Conservation (phyloP, 2,113 vertebrate species). For the Saccopteryx bilineata region DNA sequence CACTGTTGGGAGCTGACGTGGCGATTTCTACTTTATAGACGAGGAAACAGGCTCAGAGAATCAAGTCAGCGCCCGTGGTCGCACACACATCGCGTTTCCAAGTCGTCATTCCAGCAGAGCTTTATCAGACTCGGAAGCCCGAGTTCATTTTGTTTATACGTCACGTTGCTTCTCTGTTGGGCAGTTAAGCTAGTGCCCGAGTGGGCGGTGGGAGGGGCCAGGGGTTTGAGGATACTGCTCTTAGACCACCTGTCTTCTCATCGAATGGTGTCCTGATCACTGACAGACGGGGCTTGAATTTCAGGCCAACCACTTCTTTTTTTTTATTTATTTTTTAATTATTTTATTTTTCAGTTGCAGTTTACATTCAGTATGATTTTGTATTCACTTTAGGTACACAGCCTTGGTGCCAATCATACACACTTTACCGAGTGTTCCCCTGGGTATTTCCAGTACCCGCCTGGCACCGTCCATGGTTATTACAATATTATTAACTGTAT, state of each 20-base stretch:
- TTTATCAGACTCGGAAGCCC: background rate
- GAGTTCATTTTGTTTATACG: background rate
- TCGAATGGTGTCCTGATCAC: background rate
- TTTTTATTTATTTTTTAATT: background rate
- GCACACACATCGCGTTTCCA: background rate
- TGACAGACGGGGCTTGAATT: background rate
- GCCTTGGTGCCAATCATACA: too few species aligned
- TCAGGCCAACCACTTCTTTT: background rate
- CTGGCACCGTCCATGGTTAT: too few species aligned
- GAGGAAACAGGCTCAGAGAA: background rate
- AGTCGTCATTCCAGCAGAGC: background rate
- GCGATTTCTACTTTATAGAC: background rate
- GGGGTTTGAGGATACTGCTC: background rate
- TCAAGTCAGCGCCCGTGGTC: background rate
- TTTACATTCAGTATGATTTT: background rate
- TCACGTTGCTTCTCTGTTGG: background rate
- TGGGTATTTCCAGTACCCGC: too few species aligned
- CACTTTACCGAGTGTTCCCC: too few species aligned
- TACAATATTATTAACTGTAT: too few species aligned
- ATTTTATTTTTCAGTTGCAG: background rate
- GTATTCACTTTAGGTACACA: background rate
- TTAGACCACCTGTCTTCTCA: background rate
- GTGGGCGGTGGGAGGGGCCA: background rate
- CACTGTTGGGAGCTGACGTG: background rate
- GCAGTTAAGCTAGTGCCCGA: background rate